Conservation (phyloP, 2,113 vertebrate genomes). For the Emberiza fucata region DNA sequence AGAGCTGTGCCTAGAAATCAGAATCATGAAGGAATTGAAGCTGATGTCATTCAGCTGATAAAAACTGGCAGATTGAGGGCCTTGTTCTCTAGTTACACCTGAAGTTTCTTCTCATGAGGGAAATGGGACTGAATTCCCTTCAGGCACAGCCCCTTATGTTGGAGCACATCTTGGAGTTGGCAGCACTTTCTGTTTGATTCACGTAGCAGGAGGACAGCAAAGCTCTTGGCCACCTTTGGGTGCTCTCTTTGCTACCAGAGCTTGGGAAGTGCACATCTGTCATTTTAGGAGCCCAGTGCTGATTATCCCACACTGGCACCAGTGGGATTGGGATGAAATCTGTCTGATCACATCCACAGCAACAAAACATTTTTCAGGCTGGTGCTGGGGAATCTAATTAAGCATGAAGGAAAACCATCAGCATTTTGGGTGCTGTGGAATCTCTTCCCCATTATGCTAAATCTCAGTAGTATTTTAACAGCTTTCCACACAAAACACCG, state of each 20-base stretch:
- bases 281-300: neutral
- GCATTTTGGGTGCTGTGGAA: neutral
- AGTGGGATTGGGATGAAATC: neutral
- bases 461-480: neutral
- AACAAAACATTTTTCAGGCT: neutral
- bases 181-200: neutral
- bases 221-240: neutral
- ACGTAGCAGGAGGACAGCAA: fast-evolving
- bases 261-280: neutral
- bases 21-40: neutral
- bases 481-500: neutral
- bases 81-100: neutral
- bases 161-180: neutral
- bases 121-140: neutral
- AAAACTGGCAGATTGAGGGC: neutral
- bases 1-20: constrained; percentile 8
- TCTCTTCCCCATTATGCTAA: neutral
- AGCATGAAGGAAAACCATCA: neutral
- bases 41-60: neutral
- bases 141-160: neutral
- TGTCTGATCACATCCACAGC: neutral
- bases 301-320: neutral
- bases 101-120: neutral
- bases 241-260: neutral
- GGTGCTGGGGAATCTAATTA: neutral